Base-by-base conservation (phyloP, 2,797 vertebrate species). In the Mormyrops boulengeri region DNA sequence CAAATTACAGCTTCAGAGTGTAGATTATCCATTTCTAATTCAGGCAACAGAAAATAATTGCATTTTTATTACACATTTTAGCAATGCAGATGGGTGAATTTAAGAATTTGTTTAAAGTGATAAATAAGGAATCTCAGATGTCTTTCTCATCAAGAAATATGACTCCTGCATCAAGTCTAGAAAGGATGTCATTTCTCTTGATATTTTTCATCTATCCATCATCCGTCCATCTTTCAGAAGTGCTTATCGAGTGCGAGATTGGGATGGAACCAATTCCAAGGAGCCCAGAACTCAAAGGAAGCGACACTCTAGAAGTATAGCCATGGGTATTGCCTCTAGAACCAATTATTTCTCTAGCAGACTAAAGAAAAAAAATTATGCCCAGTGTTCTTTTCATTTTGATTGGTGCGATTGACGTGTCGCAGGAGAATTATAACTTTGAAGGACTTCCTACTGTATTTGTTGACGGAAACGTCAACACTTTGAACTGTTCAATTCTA, bases 401-500 rank as follows among this genome's bases (percentile, higher is more conserved):
- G 84, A 52, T 86, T 30, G 26, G 50, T 52, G 47, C 22, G 26
- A 52, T 55, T 86, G 47, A 53, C 34, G 5, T 52, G 47, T 86
- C 8, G 50, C 50, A 34, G 11, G 50, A 17, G 47, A 52, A 53
- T 53, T 86, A 30, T 30, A 50, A 47, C 44, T 53, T 52, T 50
- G 22, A 49, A 52, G 44, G 84, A 52, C 84, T 85, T 85, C 44
- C 49, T 49, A 53, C 84, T 49, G 49, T 53, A 52, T 52, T 86
- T 86, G 84, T 50, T 53, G 47, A 53, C 47, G 8, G 84, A 55
- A 53, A 52, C 84, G 55, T 86, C 77, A 82, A n/a, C 41, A 82
- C 73, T 80, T 80, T 85, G 84, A 85, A 50, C 49, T 86, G 84
- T 11, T 86, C 84, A 53, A 53, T 52, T 86, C 84, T 86, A 49